These are phyloP conservation scores for Actinemys pallida DNA, from an alignment of 2,113 vertebrate genomes.

Conservation along the genomic window DNA sequence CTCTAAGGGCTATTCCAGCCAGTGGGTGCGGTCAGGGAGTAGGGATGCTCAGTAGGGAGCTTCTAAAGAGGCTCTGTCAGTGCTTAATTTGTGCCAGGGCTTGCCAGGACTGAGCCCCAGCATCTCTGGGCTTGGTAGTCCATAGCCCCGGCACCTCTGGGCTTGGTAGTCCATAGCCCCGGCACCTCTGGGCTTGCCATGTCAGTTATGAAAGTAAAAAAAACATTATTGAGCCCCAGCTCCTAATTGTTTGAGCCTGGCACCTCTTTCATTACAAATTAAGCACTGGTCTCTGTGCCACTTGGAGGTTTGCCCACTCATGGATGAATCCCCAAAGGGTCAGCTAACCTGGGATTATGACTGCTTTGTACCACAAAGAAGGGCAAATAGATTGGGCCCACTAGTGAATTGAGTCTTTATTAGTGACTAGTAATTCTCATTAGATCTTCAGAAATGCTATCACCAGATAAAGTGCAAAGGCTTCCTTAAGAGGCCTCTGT, in stretches of 20 bases:
- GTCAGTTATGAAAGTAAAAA: no score
- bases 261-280: no score
- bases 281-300: not conserved
- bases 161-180: no score
- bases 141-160: no score
- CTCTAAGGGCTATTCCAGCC: not conserved
- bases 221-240: no score
- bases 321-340: not conserved
- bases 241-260: no score
- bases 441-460: not conserved
- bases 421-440: not conserved
- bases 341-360: not conserved
- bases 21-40: not conserved
- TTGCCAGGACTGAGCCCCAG: no score
- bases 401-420: not conserved
- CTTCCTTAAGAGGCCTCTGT: not conserved
- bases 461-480: not conserved
- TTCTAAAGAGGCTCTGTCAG: not conserved
- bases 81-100: no score
- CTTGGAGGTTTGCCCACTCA: accelerated
- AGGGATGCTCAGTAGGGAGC: not conserved
- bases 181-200: no score
- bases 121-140: no score
- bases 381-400: not conserved
- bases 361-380: not conserved